A percentile compares a stretch with the other conserved stretches of the same genome.
Conservation (phyloP, 64 coral and sea anemone genomes). For the Hydrozoanthus tunicans region DNA sequence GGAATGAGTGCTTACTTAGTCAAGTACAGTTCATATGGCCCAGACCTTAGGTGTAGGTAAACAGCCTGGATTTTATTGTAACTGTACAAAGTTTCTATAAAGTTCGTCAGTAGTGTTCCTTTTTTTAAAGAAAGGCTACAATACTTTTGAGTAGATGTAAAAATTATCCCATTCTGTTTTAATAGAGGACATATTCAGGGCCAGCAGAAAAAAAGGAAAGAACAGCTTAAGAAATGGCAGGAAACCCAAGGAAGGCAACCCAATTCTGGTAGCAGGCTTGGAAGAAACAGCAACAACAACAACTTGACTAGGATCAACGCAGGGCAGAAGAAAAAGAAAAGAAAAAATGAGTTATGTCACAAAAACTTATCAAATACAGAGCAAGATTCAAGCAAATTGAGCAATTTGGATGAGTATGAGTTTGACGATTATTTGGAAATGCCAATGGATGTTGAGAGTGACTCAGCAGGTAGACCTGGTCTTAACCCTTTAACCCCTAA, state of each 20-base stretch:
- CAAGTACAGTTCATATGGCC: no score
- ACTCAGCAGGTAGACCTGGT: constrained; percentile 65
- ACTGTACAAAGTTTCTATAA: no score
- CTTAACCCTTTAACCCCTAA: no score
- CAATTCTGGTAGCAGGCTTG: background rate
- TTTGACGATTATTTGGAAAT: constrained; percentile 90
- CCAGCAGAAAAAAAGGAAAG: constrained; percentile 72
- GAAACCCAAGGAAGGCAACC: constrained; percentile 10
- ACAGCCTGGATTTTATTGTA: no score
- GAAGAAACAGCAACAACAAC: constrained; percentile 57
- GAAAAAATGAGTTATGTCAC: constrained; percentile 3
- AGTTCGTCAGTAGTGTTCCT: no score
- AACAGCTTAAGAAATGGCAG: constrained; percentile 76
- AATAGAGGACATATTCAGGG: constrained; percentile 23
- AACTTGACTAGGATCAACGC: background rate
- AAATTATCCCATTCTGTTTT: background rate
- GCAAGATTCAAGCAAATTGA: background rate
- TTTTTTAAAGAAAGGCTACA: no score
- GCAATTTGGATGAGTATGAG: constrained; percentile 63
- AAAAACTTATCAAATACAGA: constrained; percentile 3
- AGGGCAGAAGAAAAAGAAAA: constrained; percentile 47
- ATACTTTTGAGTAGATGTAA: no score
- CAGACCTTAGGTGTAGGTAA: no score
- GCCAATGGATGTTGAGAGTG: constrained; percentile 95
- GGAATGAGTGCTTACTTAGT: no score